phyloP scores from a whole-genome alignment of 2,888 invertebrate genomes.

The Cyrtodaria siliqua region DNA sequence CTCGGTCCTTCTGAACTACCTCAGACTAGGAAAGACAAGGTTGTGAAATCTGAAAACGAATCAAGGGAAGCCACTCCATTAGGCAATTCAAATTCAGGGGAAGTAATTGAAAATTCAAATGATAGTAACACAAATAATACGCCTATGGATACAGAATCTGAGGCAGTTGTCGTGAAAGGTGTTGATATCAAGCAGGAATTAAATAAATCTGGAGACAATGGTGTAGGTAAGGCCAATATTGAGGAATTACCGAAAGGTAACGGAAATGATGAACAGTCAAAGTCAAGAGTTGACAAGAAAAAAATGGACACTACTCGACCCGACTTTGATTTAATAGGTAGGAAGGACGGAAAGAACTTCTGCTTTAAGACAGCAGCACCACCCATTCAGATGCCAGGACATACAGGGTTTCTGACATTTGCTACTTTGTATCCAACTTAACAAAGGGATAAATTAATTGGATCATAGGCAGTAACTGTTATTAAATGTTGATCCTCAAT shows the following conservation, averaged over 20 bases:
- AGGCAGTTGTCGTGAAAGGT: not conserved
- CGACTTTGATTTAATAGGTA: constrained; percentile 76
- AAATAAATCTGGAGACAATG: not conserved
- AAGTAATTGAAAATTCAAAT: not conserved
- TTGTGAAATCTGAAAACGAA: not conserved
- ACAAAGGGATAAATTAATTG: too few relatives aligned
- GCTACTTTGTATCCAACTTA: constrained; percentile 91
- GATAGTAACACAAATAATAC: not conserved
- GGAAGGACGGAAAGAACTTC: constrained; percentile 66
- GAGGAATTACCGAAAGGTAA: not conserved
- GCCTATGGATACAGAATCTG: constrained; percentile 8
- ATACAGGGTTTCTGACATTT: constrained; percentile 98
- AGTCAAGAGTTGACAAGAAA: constrained; percentile 2
- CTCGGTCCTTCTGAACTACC: constrained; percentile 58
- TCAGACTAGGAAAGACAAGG: not conserved
- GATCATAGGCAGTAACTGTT: too few relatives aligned
- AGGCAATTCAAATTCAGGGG: not conserved
- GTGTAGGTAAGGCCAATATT: not conserved
- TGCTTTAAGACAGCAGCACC: constrained; percentile 88
- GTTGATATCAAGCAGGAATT: too few relatives aligned
- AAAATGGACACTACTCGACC: constrained; percentile 30
- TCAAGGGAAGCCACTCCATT: not conserved
- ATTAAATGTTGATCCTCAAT: too few relatives aligned
- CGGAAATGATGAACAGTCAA: constrained; percentile 1
- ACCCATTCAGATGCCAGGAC: constrained; percentile 93